A percentile compares a stretch with the other conserved stretches of the same genome.
Conservation (phyloP, 1,140 invertebrate species). For the Drosophila baimaii region DNA sequence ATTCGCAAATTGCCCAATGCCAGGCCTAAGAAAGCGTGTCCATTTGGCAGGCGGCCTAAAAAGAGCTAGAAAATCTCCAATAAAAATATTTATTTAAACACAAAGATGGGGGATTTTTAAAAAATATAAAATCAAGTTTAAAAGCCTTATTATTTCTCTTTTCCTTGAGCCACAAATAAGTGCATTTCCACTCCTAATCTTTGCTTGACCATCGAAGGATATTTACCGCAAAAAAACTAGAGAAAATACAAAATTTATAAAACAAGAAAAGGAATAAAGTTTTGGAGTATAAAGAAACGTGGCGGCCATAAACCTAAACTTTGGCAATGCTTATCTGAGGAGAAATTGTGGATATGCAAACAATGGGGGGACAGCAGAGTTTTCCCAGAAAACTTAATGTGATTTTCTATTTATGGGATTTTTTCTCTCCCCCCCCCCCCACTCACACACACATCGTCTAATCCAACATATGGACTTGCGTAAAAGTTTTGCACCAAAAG, state of each 20-base stretch:
- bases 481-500: slow-evolving; percentile 70
- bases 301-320: slow-evolving; percentile 70
- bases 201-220: slow-evolving; percentile 16
- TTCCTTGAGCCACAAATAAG: slow-evolving; percentile 2
- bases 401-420: slow-evolving; percentile 81
- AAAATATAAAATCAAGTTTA: not conserved
- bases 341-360: slow-evolving; percentile 71
- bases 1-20: slow-evolving; percentile 62
- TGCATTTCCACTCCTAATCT: slow-evolving; percentile 17
- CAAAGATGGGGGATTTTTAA: too few relatives aligned
- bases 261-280: slow-evolving; percentile 45
- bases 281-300: slow-evolving; percentile 50
- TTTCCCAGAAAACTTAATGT: slow-evolving; percentile 75
- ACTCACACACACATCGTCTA: slow-evolving; percentile 37
- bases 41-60: slow-evolving; percentile 34
- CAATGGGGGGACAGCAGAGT: slow-evolving; percentile 54
- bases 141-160: not conserved
- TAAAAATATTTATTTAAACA: not conserved
- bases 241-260: slow-evolving; percentile 37
- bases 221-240: slow-evolving; percentile 32
- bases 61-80: too few relatives aligned
- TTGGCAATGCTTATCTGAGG: slow-evolving; percentile 70
- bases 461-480: slow-evolving; percentile 79
- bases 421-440: slow-evolving; percentile 29
- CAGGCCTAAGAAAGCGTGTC: slow-evolving; percentile 68